Base-by-base conservation (phyloP, 2,888 invertebrate species). In the Willowsia nigromaculata region DNA sequence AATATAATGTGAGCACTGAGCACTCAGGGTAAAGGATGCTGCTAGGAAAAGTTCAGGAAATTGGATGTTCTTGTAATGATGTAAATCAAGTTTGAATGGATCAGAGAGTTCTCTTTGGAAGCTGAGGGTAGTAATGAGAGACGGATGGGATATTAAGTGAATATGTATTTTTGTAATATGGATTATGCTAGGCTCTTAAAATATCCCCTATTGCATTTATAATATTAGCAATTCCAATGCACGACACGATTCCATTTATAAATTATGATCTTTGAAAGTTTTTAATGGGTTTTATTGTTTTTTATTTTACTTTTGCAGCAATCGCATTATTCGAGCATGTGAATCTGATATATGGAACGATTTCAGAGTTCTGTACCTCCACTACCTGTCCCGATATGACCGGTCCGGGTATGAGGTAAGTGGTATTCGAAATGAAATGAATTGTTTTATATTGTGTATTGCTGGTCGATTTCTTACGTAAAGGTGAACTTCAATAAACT, bases 271-370 rank as follows among this genome's bases (percentile, higher is more conserved):
- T n/a, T n/a, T n/a, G 18, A 68, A 37, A 37, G 11, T 68, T n/a
- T 68, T 68, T 6, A 22, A 22, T 68, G 15, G 37, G 6, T n/a
- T 18, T 25, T 50, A 25, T 25, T 90, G 4, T n/a, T 56, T 56
- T 56, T 11, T 68, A 92, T 43, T n/a, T 56, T 84, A 84, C 91
- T 89, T 71, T 95, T 95, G 56, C 95, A 97, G 97, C 98, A 92
- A 96, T 99, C 95, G 98, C 98, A 95, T 97, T 99, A 94, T 99
- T 99, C 95, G 99, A 99, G 94, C 99, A 99, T 95, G 98, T 99
- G 93, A 99, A 99, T 95, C 96, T 99, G 95, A 96, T 99, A 94
- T 99, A 99, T 95, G 99, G 99, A 94, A 97, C 98, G 93, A 97
- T 99, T 95, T 98, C 99, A 93, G 99, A 99, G 96, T 99, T 98